Base-by-base conservation (phyloP, 1,140 invertebrate genomes). In the Ephestia elutella region DNA sequence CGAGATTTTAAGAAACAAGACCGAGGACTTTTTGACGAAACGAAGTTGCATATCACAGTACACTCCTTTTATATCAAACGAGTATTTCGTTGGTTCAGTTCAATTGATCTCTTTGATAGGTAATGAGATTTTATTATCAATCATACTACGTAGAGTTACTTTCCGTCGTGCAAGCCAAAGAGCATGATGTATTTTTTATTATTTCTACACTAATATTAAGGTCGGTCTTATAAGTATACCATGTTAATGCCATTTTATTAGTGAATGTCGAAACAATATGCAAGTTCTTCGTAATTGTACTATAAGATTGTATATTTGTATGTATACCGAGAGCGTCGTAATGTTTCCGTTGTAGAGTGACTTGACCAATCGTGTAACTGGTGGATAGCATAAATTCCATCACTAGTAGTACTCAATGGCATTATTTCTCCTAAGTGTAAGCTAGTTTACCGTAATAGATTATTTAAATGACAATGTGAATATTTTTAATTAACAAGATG, bases 401-500 rank as follows among this genome's bases (percentile, higher is more conserved):
- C 82, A 64, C 54, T 66, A 66, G 75, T 85, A 88, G 80, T 81
- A 80, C 74, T 82, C 84, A 79, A 84, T 86, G 85, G 85, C 82
- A 88, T 88, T 87, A 86, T 85, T 85, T 88, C 82, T 88, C 82
- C 68, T 87, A 82, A 80, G 64, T 80, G 56, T 87, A 87, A 83
- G 81, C 77, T 84, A 86, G 82, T 79, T 79, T 86, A 88, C 80
- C 71, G 74, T 78, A 78, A 84, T 88, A 86, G 82, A 83, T 79
- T 88, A 86, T 84, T 84, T 84, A 86, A 87, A 86, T 80, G 82
- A 87, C 81, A 89, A 86, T 90, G 87, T 90, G 87, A 90, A 89
- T 89, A 90, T 90, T 90, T 90, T 88, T 89, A 89, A 90, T 87
- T 89, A 89, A 82, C 73, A 79, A 88, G 74, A 89, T 90, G 80